Evolutionary conservation across 2,797 vertebrate genomes (phyloP).

Genomic region (Alectoris magna): DNA sequence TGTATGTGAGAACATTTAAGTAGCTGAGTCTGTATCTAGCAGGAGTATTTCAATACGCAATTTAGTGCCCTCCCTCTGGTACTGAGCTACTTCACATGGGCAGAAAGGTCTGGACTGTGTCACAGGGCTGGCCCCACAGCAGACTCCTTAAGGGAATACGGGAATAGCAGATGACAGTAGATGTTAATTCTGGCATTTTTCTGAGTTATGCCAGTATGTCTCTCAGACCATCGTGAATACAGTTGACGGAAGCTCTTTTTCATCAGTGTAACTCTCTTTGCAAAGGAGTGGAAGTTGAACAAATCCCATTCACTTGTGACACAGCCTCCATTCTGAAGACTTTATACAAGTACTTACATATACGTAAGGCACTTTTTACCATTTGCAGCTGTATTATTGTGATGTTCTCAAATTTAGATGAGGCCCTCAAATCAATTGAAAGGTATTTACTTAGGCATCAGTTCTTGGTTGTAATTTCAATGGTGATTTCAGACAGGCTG

Average conservation of each 20-base stretch:
- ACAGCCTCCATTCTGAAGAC: background rate
- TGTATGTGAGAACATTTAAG: background rate
- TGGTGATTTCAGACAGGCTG: background rate
- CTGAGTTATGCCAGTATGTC: rapidly evolving
- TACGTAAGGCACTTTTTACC: background rate
- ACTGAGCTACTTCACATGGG: no score
- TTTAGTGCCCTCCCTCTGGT: background rate
- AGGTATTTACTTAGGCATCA: background rate
- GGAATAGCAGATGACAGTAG: background rate
- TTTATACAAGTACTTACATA: background rate
- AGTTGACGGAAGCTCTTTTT: background rate
- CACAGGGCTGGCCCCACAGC: no score
- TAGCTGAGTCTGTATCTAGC: background rate
- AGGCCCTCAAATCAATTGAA: background rate
- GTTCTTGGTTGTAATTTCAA: background rate
- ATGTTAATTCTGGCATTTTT: background rate
- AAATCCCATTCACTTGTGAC: background rate
- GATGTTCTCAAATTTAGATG: background rate
- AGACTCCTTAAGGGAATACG: background rate
- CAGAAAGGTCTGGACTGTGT: background rate
- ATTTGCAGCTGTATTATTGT: background rate
- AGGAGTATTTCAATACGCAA: background rate
- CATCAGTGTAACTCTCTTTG: background rate
- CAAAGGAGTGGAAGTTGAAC: background rate
- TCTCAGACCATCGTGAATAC: background rate